A percentile compares a stretch with the other conserved stretches of the same genome.
phyloP scores from a whole-genome alignment of 1,140 invertebrate genomes.

The Drosophila navojoa region DNA sequence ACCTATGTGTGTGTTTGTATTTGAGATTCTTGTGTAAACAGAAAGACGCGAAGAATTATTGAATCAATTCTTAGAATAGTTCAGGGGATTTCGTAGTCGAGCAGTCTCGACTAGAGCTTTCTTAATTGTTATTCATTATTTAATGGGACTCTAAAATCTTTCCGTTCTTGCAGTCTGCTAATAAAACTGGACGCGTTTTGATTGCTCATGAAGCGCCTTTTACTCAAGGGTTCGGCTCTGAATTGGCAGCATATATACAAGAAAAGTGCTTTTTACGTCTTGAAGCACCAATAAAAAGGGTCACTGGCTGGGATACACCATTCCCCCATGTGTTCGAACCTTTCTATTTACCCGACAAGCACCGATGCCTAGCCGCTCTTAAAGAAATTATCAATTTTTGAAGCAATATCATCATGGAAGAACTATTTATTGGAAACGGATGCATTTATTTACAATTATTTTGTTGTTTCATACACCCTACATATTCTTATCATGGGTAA shows the following conservation, averaged over 20 bases:
- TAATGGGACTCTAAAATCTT: not conserved
- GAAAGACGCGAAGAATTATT: no score
- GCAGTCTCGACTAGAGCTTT: no score
- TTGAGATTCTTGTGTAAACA: no score
- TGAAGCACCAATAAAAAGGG: conserved; percentile 95
- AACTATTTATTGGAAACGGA: conserved; percentile 56
- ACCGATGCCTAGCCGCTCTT: conserved; percentile 94
- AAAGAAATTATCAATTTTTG: conserved; percentile 87
- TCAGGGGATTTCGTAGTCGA: no score
- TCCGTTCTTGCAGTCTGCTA: conserved; percentile 92
- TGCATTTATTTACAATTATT: conserved; percentile 66
- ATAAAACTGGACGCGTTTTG: conserved; percentile 96
- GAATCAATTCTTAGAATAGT: no score
- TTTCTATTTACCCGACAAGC: conserved; percentile 97
- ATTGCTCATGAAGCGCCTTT: conserved; percentile 98
- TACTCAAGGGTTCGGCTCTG: conserved; percentile 98
- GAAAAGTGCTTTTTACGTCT: conserved; percentile 97
- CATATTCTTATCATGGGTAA: not conserved
- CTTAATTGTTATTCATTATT: no score
- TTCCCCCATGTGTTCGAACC: conserved; percentile 98
- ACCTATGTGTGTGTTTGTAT: no score
- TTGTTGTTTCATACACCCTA: not conserved
- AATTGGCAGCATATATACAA: conserved; percentile 97
- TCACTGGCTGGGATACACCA: conserved; percentile 98
- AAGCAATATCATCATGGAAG: not conserved